A percentile compares a stretch with the other conserved stretches of the same genome.
Conservation (phyloP, 2,888 invertebrate genomes). For the Drosophila mimetica region DNA sequence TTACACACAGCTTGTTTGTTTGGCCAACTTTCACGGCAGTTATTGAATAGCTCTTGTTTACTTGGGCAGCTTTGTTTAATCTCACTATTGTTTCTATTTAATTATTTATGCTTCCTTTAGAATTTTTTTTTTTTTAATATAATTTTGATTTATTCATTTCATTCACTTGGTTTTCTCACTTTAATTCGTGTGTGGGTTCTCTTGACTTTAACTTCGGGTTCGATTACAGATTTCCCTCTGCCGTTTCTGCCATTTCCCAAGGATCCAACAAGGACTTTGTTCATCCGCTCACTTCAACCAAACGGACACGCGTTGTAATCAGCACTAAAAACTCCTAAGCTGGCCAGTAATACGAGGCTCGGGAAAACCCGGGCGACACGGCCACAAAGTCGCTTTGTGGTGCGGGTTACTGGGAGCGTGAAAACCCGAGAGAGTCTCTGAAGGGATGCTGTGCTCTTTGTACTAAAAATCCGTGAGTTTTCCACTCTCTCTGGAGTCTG, state of each 20-base stretch:
- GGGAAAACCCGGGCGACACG: constrained; percentile 45
- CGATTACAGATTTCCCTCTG: constrained; percentile 21
- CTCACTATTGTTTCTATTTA: constrained; percentile 1
- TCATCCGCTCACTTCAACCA: constrained; percentile 78
- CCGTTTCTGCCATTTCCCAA: constrained; percentile 23
- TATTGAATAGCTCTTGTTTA: not conserved
- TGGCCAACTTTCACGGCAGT: not conserved
- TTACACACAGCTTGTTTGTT: not conserved
- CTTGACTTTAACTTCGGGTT: constrained; percentile 32
- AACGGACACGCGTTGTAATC: constrained; percentile 84
- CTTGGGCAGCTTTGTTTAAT: constrained; percentile 6
- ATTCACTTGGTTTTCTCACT: constrained; percentile 15
- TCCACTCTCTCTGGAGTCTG: constrained; percentile 16
- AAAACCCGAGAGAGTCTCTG: constrained; percentile 16
- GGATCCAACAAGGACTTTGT: too few relatives aligned
- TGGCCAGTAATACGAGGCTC: constrained; percentile 53
- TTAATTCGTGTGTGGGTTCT: constrained; percentile 21
- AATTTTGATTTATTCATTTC: too few relatives aligned
- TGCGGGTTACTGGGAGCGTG: constrained; percentile 18
- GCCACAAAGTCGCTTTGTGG: constrained; percentile 56
- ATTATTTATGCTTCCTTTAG: not conserved
- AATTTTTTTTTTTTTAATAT: not conserved
- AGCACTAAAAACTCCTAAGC: constrained; percentile 83
- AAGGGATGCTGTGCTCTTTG: constrained; percentile 69
- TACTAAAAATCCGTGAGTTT: constrained; percentile 55